phyloP scores from a whole-genome alignment of 2,113 vertebrate species.

The Nothoprocta perdicaria region DNA sequence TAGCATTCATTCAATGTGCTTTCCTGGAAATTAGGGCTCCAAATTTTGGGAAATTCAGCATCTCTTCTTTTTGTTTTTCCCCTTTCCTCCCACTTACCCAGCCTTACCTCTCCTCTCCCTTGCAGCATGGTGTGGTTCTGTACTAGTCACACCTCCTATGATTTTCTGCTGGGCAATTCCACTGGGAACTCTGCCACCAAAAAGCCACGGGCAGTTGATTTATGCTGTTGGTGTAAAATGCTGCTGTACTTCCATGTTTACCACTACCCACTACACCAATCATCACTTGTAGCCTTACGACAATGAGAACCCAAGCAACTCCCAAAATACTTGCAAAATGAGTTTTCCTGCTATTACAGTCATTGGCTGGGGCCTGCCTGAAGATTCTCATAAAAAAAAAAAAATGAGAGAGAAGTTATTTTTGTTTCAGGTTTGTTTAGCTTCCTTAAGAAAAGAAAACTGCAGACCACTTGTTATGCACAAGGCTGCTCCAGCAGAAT shows the following conservation, averaged over 20 bases:
- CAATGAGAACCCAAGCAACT: slow-evolving; percentile 30
- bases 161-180: neutral
- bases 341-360: slow-evolving; percentile 13
- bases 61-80: neutral
- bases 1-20: neutral
- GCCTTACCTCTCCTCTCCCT: neutral
- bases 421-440: slow-evolving; percentile 41
- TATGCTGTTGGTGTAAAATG: neutral
- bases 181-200: neutral
- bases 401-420: neutral
- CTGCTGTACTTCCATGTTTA: slow-evolving; percentile 28
- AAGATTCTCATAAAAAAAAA: neutral
- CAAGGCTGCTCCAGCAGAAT: slow-evolving; percentile 25
- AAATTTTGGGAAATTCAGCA: neutral
- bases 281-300: slow-evolving; percentile 5
- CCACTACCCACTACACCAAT: slow-evolving; percentile 15
- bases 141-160: neutral
- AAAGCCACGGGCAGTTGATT: neutral
- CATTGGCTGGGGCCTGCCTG: neutral
- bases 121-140: neutral
- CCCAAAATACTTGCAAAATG: slow-evolving; percentile 48
- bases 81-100: neutral
- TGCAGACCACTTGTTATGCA: neutral
- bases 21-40: neutral
- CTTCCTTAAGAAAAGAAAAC: neutral